Evolutionary conservation across 2,888 invertebrate species (phyloP), one percentile per base, ranked within the genome.

Genomic region (Eupeodes luniger): DNA sequence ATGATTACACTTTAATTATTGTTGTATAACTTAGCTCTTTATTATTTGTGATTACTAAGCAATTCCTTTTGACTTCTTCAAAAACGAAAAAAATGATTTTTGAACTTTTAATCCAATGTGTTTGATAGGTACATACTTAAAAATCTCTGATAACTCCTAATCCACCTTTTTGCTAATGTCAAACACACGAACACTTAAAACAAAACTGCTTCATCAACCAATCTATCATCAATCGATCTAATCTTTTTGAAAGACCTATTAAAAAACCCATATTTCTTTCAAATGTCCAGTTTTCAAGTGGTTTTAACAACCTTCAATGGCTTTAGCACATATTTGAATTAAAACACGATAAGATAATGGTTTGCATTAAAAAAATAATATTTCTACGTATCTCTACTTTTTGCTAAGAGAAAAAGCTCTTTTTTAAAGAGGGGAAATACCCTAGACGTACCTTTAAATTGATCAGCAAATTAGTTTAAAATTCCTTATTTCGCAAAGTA

Each of bases 311-410:
- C 59, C 59, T 59, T 59, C 34, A 36, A 4, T n/a, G 1, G 34
- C 9, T 4, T 27, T 1, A 9, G 7, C 6, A 6, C 27, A 14
- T 9, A 59, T 59, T 34, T n/a, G 4, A 34, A 34, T 12, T 9
- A 59, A 57, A 57, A 4, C 27, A 36, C 34, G 72, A 72, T 72
- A n/a, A 72, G 72, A 72, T 72, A 27, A 72, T 34, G 12, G 51
- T n/a, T 51, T 51, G 51, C 67, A 51, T 36, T 51, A 11, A 14
- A 57, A 11, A 1, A 27, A 27, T 2, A 27, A 3, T 27, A 27
- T 27, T 27, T 27, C 27, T 1, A 3, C 27, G 27, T 19, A 40
- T 40, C 9, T 40, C 6, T 40, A 40, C 9, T 40, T 40, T 40
- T 55, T 2, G 7, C 14, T 16, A 5, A 4, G 14, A 11, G 11